Conservation (phyloP, 2,888 invertebrate genomes). For the Muschampia plurimacula region DNA sequence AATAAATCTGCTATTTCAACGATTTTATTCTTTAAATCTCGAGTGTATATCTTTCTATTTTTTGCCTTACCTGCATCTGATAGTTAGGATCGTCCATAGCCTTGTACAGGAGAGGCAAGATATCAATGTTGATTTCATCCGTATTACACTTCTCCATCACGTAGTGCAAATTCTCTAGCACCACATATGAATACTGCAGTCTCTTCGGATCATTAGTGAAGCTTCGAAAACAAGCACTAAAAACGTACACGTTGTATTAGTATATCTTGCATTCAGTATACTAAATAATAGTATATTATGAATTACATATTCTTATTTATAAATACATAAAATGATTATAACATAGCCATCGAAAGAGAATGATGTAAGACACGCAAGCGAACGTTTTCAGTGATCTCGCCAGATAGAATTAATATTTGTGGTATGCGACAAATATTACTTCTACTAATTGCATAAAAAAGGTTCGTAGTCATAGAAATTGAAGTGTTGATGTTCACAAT, state of each 20-base stretch:
- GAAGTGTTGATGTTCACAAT: no score
- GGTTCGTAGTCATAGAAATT: no score
- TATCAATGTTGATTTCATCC: slow-evolving; percentile 92
- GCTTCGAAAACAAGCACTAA: slow-evolving; percentile 75
- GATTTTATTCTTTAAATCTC: no score
- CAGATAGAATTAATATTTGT: no score
- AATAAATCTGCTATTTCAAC: no score
- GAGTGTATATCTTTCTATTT: background rate
- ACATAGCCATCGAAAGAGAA: no score
- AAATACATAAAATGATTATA: no score
- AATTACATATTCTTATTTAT: no score
- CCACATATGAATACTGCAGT: slow-evolving; percentile 93
- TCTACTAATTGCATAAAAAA: background rate
- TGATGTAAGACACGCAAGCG: no score
- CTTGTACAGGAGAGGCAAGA: slow-evolving; percentile 94
- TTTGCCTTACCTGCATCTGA: slow-evolving; percentile 92
- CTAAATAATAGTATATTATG: background rate
- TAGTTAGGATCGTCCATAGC: slow-evolving; percentile 95
- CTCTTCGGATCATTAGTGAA: slow-evolving; percentile 92
- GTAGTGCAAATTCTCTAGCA: slow-evolving; percentile 95
- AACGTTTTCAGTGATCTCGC: no score
- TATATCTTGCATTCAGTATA: background rate
- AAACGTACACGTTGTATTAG: background rate
- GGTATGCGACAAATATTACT: no score
- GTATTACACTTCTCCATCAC: slow-evolving; percentile 94